Evolutionary conservation across 2,888 invertebrate species (phyloP).

Genomic region (Didymodactylos carnosus): DNA sequence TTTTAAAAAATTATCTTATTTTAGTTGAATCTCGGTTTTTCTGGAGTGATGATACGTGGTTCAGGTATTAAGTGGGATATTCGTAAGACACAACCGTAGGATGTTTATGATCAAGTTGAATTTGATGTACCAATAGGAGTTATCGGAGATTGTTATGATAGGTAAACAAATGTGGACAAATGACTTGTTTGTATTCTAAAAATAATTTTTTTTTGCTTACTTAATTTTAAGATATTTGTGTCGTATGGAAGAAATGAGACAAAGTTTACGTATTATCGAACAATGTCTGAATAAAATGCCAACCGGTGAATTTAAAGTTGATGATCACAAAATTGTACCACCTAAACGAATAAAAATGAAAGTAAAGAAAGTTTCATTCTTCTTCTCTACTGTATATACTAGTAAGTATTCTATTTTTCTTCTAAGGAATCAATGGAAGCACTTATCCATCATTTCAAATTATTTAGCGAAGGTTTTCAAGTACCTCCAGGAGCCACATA

Average conservation of each 20-base stretch:
- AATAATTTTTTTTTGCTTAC: constrained; percentile 35
- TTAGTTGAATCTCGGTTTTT: constrained; percentile 40
- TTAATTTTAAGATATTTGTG: constrained; percentile 46
- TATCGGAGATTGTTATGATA: constrained; percentile 89
- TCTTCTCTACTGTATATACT: neutral
- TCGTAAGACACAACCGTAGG: constrained; percentile 82
- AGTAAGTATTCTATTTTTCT: neutral
- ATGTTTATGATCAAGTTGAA: constrained; percentile 78
- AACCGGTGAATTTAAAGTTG: constrained; percentile 69
- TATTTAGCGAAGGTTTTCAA: constrained; percentile 84
- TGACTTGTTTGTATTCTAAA: constrained; percentile 24
- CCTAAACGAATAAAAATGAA: constrained; percentile 89
- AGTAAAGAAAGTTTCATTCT: constrained; percentile 35
- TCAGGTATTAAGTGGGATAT: constrained; percentile 98
- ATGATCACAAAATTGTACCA: constrained; percentile 78
- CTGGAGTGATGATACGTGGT: constrained; percentile 91
- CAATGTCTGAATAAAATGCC: constrained; percentile 98
- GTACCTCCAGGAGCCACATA: constrained; percentile 88
- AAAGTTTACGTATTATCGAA: constrained; percentile 66
- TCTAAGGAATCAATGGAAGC: constrained; percentile 59
- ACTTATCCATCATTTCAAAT: constrained; percentile 88
- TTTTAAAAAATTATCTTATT: no score
- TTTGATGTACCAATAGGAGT: constrained; percentile 90
- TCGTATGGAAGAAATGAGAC: constrained; percentile 50
- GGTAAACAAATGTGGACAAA: no score